Conservation (phyloP, 2,888 invertebrate species). For the Panzeria rudis region DNA sequence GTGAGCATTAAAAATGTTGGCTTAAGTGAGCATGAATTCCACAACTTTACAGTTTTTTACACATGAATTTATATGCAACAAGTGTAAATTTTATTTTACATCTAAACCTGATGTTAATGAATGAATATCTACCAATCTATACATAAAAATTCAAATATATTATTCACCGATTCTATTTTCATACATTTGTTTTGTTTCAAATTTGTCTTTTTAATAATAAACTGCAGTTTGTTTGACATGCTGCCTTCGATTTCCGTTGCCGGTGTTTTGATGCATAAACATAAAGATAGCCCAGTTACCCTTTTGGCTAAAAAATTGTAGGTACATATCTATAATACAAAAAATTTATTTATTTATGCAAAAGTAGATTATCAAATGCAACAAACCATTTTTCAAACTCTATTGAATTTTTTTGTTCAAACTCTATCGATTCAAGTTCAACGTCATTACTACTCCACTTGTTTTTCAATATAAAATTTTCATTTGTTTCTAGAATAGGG, state of each 20-base stretch:
- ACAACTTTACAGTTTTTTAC: neutral
- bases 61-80: constrained; percentile 12
- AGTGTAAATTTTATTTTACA: constrained; percentile 4
- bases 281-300: constrained; percentile 54
- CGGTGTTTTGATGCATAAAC: constrained; percentile 57
- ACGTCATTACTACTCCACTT: constrained; percentile 59
- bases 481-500: constrained; percentile 41
- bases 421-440: constrained; percentile 73
- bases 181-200: neutral
- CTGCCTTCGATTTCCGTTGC: constrained; percentile 68
- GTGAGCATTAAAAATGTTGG: too few species aligned
- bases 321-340: neutral
- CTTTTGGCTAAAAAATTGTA: constrained; percentile 23
- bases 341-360: neutral
- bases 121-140: neutral
- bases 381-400: constrained; percentile 5
- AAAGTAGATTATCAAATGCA: constrained; percentile 27
- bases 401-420: constrained; percentile 15
- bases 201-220: constrained; percentile 23
- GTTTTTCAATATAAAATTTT: constrained; percentile 16
- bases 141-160: neutral
- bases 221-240: constrained; percentile 52
- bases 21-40: neutral
- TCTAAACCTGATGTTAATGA: neutral
- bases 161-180: constrained; percentile 2